Evolutionary conservation across 2,113 vertebrate species (phyloP), one percentile per base, ranked within the genome.

Genomic region (Pao palembangensis): DNA sequence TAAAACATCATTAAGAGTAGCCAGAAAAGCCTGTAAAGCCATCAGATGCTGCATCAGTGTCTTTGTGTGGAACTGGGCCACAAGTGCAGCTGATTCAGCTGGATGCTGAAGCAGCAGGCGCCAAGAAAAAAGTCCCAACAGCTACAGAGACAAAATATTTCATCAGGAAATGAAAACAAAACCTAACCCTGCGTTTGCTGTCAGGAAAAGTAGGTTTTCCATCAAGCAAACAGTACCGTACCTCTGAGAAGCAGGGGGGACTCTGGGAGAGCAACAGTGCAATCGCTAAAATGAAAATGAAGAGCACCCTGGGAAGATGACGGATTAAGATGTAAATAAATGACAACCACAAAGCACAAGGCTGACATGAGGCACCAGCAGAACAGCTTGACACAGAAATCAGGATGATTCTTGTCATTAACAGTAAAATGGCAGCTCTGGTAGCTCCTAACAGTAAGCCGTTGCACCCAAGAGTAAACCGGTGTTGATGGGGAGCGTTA

Each of bases 361-460:
- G 51, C 21, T 71, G 66, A 71, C 71, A 51, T 38, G 68, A 66
- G 56, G 63, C 54, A 18, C 31, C 46, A 58, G 58, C 50, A 51
- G 76, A 51, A 38, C 73, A 59, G 38, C 71, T 71, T 23, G 58
- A 58, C 71, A 38, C 41, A 0, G 51, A 18, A 55, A 31, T 18
- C 67, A 16, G 10, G 60, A 65, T 4, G 60, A 60, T 53, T 75
- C 31, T 18, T 17, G 62, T 77, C 58, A 71, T n/a, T 31, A 38
- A 62, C 59, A 55, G 25, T 53, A 13, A 67, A 78, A 58, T 65
- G 77, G 73, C 81, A 77, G 67, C 71, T 68, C 73, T 63, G 77
- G 80, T 82, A 71, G 57, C 73, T 78, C 78, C 72, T 81, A 72
- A 76, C 78, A 58, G 54, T 21, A n/a, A 25, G 75, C 81, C 82